These are phyloP conservation scores for Clamator glandarius DNA, from an alignment of 2,797 vertebrate species.

Conservation along the genomic window DNA sequence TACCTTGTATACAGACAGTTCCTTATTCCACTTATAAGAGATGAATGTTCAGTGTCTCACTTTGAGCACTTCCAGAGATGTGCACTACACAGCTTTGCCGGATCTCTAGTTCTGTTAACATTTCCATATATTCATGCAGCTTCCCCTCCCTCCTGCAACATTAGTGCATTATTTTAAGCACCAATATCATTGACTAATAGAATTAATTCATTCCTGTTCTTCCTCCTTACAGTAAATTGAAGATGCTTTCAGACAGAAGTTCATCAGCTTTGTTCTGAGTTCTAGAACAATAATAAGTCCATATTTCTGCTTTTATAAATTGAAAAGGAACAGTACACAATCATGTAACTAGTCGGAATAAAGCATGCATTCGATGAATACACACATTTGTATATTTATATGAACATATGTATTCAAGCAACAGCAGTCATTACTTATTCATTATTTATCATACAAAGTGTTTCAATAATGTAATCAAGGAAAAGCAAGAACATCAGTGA, in stretches of 20 bases:
- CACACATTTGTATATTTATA: neutral
- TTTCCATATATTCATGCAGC: neutral
- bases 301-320: constrained; percentile 4
- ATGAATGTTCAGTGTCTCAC: neutral
- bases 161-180: neutral
- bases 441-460: constrained; percentile 39
- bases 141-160: neutral
- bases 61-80: neutral
- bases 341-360: neutral
- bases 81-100: neutral
- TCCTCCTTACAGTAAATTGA: neutral
- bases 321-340: neutral
- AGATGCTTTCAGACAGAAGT: neutral
- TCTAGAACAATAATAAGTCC: neutral
- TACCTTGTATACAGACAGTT: neutral
- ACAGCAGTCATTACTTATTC: constrained; percentile 41
- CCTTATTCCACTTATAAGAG: neutral
- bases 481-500: constrained; percentile 28
- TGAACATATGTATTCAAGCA: constrained; percentile 9
- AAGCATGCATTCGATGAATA: neutral
- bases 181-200: neutral
- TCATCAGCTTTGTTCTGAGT: constrained; percentile 1
- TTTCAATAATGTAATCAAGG: constrained; percentile 53
- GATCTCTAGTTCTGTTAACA: neutral
- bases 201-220: constrained; percentile 30